Base-by-base conservation (phyloP, 2,888 invertebrate genomes). In the Lacanobia wlatinum region DNA sequence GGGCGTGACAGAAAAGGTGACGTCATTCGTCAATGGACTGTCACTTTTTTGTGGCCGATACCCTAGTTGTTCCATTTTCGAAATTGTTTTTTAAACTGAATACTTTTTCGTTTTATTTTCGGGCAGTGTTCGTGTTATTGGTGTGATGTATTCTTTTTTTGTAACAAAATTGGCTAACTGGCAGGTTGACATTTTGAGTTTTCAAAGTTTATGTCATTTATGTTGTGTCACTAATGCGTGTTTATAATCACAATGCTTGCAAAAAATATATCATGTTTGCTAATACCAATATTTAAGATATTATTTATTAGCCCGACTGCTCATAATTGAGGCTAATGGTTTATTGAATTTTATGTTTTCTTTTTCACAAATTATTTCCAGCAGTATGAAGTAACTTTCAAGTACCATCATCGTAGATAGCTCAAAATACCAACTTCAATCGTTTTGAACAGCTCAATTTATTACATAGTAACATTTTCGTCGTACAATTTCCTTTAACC, bases 1-100 rank as follows among this genome's bases (percentile, higher is more conserved):
- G 77, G 83, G 75, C 76, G 82, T 83, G 80, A 84, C 86, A 72
- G 80, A 76, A 76, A 82, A 84, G 83, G 87, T 90, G 89, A 90
- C 89, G 87, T 90, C 90, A 90, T 91, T 84, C 89, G 91, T 92
- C 92, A 92, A 88, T 87, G 78, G 78, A 74, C 72, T 85, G 87
- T 85, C 90, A 88, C 73, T 90, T 89, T 90, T 90, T 89, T 88
- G 80, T 69, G 74, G 80, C 78, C 69, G 76, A 76, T 82, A 80
- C 84, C 70, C 81, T 79, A 84, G 73, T 71, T 76, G 78, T 88
- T 86, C 88, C 87, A 89, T 89, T 89, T 90, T 86, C 70, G 64
- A 89, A 90, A 89, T 90, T 87, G 82, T 87, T 88, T 87, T 86
- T 81, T 65, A 78, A 82, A 83, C 76, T 66, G 74, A 65, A 66